These are phyloP conservation scores for Neofelis nebulosa DNA, from an alignment of 2,113 vertebrate genomes.

Conservation along the genomic window DNA sequence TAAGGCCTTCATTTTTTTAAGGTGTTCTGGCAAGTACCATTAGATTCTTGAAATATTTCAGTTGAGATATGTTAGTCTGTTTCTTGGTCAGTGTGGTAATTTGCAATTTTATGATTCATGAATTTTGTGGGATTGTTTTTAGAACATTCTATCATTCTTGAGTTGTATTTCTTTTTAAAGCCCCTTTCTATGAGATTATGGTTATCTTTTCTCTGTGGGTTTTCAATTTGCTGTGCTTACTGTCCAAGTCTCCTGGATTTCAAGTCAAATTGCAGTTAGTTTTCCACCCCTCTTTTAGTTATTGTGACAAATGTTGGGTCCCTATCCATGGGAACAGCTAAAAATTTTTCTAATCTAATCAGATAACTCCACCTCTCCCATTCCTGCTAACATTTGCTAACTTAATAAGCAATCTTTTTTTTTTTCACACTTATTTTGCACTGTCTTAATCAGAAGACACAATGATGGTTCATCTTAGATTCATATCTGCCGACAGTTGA, in stretches of 20 bases:
- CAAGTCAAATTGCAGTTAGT: not conserved
- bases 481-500: not conserved
- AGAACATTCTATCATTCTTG: not conserved
- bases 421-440: not conserved
- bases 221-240: not conserved
- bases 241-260: not conserved
- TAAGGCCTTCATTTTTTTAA: not conserved
- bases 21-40: not conserved
- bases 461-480: not conserved
- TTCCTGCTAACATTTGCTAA: not conserved
- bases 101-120: not conserved
- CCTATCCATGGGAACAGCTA: not conserved
- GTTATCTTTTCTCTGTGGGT: not conserved
- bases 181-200: not conserved
- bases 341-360: not conserved
- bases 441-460: not conserved
- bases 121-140: not conserved
- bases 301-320: not conserved
- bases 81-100: not conserved
- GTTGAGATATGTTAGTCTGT: not conserved
- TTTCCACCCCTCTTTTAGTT: not conserved
- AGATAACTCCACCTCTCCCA: not conserved
- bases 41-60: not conserved
- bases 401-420: not conserved
- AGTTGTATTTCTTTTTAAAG: slow-evolving; percentile 18